Evolutionary conservation across 2,888 invertebrate genomes (phyloP).

Genomic region (Torymus texanus): DNA sequence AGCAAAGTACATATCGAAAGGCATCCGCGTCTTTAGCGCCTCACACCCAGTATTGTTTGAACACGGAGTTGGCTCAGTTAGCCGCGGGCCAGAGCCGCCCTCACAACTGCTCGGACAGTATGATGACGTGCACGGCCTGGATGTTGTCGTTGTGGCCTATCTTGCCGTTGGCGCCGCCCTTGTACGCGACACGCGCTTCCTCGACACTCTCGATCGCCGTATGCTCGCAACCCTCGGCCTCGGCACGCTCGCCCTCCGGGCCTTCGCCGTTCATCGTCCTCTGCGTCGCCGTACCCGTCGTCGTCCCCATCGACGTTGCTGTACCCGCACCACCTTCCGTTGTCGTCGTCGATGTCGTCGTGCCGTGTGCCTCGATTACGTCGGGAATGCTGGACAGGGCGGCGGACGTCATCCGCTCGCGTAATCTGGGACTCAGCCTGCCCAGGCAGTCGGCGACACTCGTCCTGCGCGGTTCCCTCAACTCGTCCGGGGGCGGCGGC

Average conservation of each 20-base stretch:
- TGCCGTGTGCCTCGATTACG: slow-evolving; percentile 67
- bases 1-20: background rate
- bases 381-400: slow-evolving; percentile 66
- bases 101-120: slow-evolving; percentile 74
- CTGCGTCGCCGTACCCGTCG: slow-evolving; percentile 12
- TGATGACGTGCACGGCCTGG: slow-evolving; percentile 72
- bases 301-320: slow-evolving; percentile 11
- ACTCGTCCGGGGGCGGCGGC: slow-evolving; percentile 30
- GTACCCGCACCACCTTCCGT: slow-evolving; percentile 12
- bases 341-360: slow-evolving; percentile 34
- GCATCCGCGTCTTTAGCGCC: background rate
- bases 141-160: slow-evolving; percentile 70
- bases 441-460: slow-evolving; percentile 60
- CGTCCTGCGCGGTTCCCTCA: slow-evolving; percentile 47
- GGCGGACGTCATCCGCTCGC: slow-evolving; percentile 54
- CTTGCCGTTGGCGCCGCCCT: slow-evolving; percentile 58
- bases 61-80: slow-evolving; percentile 38
- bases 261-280: slow-evolving; percentile 34
- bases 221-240: slow-evolving; percentile 73
- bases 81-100: slow-evolving; percentile 46
- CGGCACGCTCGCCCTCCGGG: slow-evolving; percentile 70
- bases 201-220: slow-evolving; percentile 65
- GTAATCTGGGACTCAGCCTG: slow-evolving; percentile 60
- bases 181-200: slow-evolving; percentile 65
- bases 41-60: slow-evolving; percentile 46